Evolutionary conservation across 2,797 vertebrate genomes (phyloP), one percentile per base, ranked within the genome.

Genomic region (Schizopygopsis malacanthus): DNA sequence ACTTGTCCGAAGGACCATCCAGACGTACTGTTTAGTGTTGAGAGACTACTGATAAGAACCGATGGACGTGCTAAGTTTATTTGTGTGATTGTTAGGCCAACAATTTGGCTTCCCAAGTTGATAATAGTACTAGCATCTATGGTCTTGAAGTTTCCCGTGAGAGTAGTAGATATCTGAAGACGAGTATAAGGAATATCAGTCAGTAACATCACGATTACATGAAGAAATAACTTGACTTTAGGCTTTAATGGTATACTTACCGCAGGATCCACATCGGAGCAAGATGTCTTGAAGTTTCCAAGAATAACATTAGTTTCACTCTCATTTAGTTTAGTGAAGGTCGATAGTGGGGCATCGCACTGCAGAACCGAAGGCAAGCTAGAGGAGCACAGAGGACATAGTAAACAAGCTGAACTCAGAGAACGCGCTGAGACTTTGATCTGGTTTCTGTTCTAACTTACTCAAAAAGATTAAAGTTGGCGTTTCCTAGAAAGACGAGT

Each of bases 1-100:
- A 82, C 69, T 77, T 90, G 88, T 52, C 73, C 82, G 37, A 84
- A 1, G 41, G 12, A 83, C 88, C 89, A 90, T n/a, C 79, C 81
- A 28, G 65, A 2, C 3, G 22, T 79, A 43, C 0, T 54, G n/a
- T 73, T 41, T 11, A 90, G 76, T 28, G 37, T 61, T 56, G 67
- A 18, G 20, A 90, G 39, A 43, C 59, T 43, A 13, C 0, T 6
- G 12, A 80, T 4, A 8, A 90, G 6, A 71, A 78, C 86, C 0
- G 9, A 9, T 1, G 87, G 22, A 33, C 9, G 0, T 22, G 52
- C 81, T 8, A 16, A 18, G 37, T 1, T 76, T 45, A 90, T 41
- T 71, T 90, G 89, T 13, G 8, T 6, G 1, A 18, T 2, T 20
- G 78, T 84, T 22, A 90, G 37, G 2, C 84, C 78, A 28, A 63